A percentile compares a stretch with the other conserved stretches of the same genome.
Conservation (phyloP, 2,113 vertebrate genomes). For the Glaucidium brasilianum region DNA sequence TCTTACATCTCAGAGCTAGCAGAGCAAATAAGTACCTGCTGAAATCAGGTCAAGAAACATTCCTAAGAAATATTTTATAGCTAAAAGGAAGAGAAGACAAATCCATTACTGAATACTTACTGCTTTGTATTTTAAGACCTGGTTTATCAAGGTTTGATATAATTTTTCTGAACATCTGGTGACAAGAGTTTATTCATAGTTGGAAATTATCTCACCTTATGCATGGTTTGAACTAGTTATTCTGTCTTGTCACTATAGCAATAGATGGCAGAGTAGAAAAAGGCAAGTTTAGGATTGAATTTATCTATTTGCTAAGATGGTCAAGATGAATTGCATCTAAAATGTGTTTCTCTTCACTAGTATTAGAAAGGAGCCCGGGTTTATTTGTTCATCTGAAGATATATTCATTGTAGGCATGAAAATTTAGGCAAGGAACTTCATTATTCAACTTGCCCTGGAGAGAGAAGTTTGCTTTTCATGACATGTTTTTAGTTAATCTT, state of each 20-base stretch:
- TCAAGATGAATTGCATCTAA: neutral
- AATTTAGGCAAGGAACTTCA: neutral
- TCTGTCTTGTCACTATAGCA: neutral
- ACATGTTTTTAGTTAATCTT: neutral
- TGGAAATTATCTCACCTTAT: neutral
- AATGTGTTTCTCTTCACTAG: neutral
- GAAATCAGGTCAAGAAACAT: neutral
- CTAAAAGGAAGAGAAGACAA: neutral
- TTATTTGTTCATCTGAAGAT: neutral
- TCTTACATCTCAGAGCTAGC: neutral
- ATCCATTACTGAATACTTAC: neutral
- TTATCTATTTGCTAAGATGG: neutral
- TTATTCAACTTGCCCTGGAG: neutral
- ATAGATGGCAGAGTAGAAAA: neutral
- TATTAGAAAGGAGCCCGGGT: fast-evolving
- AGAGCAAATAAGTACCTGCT: neutral
- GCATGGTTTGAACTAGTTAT: neutral
- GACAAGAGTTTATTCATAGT: neutral
- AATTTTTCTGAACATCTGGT: neutral
- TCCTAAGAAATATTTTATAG: neutral
- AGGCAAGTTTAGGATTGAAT: neutral
- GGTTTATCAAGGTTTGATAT: neutral
- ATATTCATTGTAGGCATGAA: neutral
- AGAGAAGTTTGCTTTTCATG: neutral
- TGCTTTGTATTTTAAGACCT: neutral